Percentiles rank a stretch among this genome's conserved stretches.
Evolutionary conservation across 2,113 vertebrate genomes (phyloP).

Genomic region (Micronisus gabar): DNA sequence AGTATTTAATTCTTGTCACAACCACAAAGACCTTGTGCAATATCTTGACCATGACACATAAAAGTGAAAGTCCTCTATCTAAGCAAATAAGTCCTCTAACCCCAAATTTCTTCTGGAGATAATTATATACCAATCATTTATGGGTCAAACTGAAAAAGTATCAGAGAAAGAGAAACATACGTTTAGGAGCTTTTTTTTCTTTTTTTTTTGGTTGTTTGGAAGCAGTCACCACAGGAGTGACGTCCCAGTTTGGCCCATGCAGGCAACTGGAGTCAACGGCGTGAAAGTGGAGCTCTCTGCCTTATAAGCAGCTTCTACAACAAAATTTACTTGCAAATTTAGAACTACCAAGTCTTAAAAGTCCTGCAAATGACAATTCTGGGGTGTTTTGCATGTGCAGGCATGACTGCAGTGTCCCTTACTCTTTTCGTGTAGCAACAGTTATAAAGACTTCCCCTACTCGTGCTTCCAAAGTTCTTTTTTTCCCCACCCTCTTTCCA

Average conservation of each 20-base stretch:
- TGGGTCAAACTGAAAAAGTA: not conserved
- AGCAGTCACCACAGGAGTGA: not conserved
- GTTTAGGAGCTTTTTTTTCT: not conserved
- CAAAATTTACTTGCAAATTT: not conserved
- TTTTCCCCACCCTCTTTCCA: not conserved
- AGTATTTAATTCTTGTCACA: not conserved
- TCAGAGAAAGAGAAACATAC: not conserved
- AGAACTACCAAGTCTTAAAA: not conserved
- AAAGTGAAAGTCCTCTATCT: not conserved
- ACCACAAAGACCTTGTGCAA: not conserved
- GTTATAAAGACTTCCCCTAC: not conserved
- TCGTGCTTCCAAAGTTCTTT: not conserved
- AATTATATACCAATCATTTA: not conserved
- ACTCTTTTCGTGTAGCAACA: not conserved
- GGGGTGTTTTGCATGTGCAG: not conserved
- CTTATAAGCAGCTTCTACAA: not conserved
- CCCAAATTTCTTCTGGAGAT: not conserved
- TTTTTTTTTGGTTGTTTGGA: not conserved
- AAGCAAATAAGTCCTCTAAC: not conserved
- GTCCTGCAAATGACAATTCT: not conserved
- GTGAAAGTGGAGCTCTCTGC: not conserved
- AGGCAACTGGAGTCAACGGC: not conserved
- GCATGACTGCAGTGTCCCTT: not conserved
- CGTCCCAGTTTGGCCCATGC: not conserved
- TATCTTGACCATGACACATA: not conserved